These are phyloP conservation scores for Dyspetes luteomarginatus DNA, from an alignment of 2,888 invertebrate genomes.

Conservation along the genomic window DNA sequence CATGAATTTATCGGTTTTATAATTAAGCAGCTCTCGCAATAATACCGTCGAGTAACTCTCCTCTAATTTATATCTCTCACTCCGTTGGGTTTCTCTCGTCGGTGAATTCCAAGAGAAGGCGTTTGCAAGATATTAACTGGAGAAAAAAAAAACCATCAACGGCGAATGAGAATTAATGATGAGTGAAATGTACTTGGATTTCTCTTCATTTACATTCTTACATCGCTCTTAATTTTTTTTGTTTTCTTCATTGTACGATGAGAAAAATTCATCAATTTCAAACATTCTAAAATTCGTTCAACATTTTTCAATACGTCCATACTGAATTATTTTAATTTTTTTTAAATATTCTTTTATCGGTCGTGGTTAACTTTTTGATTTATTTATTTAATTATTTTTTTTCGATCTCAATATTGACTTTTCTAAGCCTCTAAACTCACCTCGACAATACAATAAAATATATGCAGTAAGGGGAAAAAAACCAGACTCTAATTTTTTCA, in stretches of 20 bases:
- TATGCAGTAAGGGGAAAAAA: background rate
- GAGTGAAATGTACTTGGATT: background rate
- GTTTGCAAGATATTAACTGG: background rate
- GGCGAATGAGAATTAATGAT: background rate
- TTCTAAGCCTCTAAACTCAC: conserved; percentile 10
- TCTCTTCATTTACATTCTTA: background rate
- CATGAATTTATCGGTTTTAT: conserved; percentile 82
- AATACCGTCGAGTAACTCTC: conserved; percentile 72
- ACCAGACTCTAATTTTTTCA: conserved; percentile 10
- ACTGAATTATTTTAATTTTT: too few species aligned
- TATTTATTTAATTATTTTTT: background rate
- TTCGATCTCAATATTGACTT: background rate
- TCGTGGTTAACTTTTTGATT: too few species aligned
- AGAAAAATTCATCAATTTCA: too few species aligned
- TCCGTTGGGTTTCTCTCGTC: conserved; percentile 24
- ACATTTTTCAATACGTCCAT: too few species aligned
- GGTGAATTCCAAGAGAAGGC: conserved; percentile 5
- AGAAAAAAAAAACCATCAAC: conserved; percentile 23
- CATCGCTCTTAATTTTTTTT: too few species aligned
- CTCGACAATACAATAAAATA: background rate
- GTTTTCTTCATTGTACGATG: background rate
- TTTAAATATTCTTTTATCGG: too few species aligned
- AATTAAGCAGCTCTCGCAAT: conserved; percentile 79
- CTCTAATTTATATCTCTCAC: conserved; percentile 77
- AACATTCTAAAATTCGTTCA: too few species aligned